Conservation (phyloP, 2,113 vertebrate genomes). For the Caretta caretta region DNA sequence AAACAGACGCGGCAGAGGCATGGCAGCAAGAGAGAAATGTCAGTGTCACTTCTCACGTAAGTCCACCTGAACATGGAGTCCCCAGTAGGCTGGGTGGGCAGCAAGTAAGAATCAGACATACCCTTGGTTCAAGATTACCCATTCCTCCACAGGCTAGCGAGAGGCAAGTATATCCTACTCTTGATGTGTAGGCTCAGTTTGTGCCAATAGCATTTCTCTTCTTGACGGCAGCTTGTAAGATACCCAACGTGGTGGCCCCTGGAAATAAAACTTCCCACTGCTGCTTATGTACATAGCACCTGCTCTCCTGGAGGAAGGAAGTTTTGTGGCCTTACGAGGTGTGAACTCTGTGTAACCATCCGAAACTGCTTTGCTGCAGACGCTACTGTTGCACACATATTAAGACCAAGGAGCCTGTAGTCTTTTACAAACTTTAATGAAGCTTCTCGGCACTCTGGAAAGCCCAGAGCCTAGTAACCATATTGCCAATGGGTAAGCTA, state of each 20-base stretch:
- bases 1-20: not conserved
- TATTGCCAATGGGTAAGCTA: not conserved
- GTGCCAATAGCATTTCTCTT: not conserved
- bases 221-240: not conserved
- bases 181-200: not conserved
- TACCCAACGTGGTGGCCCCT: not conserved
- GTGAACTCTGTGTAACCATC: not conserved
- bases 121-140: not conserved
- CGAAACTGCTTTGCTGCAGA: not conserved
- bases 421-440: not conserved
- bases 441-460: not conserved
- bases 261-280: not conserved
- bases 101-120: not conserved
- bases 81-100: not conserved
- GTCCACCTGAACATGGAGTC: not conserved
- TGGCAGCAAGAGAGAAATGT: not conserved
- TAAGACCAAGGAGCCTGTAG: not conserved
- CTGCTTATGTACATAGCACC: not conserved
- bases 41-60: not conserved
- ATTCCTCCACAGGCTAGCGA: not conserved
- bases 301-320: not conserved
- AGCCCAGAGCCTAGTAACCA: not conserved
- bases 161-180: not conserved
- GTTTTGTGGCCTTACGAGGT: not conserved
- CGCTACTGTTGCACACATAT: not conserved